Conservation (phyloP, 2,797 vertebrate species). For the Spinibarbus caldwelli region DNA sequence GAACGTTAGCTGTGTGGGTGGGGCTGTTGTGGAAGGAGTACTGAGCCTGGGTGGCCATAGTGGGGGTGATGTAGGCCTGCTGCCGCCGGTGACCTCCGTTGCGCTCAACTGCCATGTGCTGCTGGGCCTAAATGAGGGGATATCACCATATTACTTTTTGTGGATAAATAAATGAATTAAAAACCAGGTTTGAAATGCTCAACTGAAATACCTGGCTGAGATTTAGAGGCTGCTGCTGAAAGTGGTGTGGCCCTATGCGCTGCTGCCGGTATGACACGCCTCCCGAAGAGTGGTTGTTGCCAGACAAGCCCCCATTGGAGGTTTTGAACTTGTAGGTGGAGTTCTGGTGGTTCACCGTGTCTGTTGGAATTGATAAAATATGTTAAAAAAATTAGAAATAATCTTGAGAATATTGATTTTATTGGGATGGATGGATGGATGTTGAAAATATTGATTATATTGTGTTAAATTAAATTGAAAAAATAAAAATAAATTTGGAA, state of each 20-base stretch:
- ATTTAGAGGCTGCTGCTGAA: conserved; percentile 99
- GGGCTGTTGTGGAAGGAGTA: conserved; percentile 97
- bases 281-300: conserved; percentile 88
- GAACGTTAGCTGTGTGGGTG: conserved; percentile 86
- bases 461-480: neutral
- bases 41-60: conserved; percentile 92
- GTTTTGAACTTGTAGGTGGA: conserved; percentile 93
- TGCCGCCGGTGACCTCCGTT: conserved; percentile 90
- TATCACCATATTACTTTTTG: neutral
- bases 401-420: neutral
- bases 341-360: conserved; percentile 90
- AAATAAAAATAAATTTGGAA: too few species aligned
- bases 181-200: neutral
- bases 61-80: conserved; percentile 97
- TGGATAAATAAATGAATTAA: neutral
- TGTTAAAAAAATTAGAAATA: neutral
- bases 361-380: conserved; percentile 65
- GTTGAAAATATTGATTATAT: neutral
- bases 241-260: conserved; percentile 88
- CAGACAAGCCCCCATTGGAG: conserved; percentile 86
- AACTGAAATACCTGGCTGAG: conserved; percentile 91
- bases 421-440: neutral
- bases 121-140: conserved; percentile 83
- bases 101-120: conserved; percentile 90
- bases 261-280: conserved; percentile 89